Base-by-base conservation (phyloP, 2,113 vertebrate genomes). In the Tautogolabrus adspersus region DNA sequence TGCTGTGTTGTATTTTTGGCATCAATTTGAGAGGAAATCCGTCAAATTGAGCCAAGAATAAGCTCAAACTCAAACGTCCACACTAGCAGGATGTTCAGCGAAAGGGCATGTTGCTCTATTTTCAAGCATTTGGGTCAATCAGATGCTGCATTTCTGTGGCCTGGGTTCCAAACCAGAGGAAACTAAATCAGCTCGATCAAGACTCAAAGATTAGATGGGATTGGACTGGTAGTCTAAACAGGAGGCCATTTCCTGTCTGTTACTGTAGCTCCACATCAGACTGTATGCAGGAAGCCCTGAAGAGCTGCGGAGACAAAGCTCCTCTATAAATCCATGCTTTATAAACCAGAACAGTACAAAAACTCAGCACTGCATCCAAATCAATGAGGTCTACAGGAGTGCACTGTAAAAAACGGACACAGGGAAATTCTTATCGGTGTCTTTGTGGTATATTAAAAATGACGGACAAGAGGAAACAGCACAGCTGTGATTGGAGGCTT, bases 161-260 rank as follows among this genome's bases (percentile, higher is more conserved):
- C 65, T 13, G 12, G 2, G 22, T 65, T n/a, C n/a, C 70, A 40
- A 42, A 63, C 58, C 1, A 19, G 47, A 62, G 5, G 68, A 70
- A 82, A 58, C 62, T 18, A 16, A 84, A 84, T 83, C 57, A 38
- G 60, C 62, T 72, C 44, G 30, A 62, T 76, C 66, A 69, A 9
- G 23, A 78, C 2, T 30, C 18, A 38, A n/a, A 67, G 73, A 82
- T 76, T 0, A 72, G 84, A 89, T 70, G 61, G 22, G 74, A 81
- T 64, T 52, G 49, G 80, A 78, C 66, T n/a, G 13, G 38, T 3
- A 62, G 81, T 78, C 66, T 83, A 84, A 88, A 88, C 71, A 79
- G 34, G 18, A 6, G 0, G 10, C 26, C 10, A 37, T 42, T 87
- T 67, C 59, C 83, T 73, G 68, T 71, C 76, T 67, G 85, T 57